A percentile compares a stretch with the other conserved stretches of the same genome.
Evolutionary conservation across 2,888 invertebrate species (phyloP).

Genomic region (Phlogophora meticulosa): DNA sequence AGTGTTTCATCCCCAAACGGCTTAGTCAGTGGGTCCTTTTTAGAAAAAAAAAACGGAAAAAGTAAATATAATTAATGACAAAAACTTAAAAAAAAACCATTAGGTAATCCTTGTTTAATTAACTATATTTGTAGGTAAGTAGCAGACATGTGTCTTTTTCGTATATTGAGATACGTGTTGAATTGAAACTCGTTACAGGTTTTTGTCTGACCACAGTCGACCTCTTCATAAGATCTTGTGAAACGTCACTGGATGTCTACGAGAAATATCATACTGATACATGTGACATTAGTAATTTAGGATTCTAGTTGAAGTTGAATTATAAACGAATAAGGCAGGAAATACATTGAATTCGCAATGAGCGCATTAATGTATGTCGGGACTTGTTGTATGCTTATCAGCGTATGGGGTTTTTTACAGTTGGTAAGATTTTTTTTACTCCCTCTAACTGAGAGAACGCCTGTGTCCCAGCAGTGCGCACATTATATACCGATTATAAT

Average conservation of each 20-base stretch:
- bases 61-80: too few relatives aligned
- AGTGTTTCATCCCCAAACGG: too few relatives aligned
- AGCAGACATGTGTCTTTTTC: too few relatives aligned
- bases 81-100: too few relatives aligned
- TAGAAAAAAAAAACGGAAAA: too few relatives aligned
- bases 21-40: too few relatives aligned
- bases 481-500: too few relatives aligned
- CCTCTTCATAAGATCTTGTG: slow-evolving; percentile 1
- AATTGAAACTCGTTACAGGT: not conserved
- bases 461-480: not conserved
- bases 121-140: too few relatives aligned
- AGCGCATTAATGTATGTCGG: slow-evolving; percentile 68
- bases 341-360: slow-evolving; percentile 65
- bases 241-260: slow-evolving; percentile 6
- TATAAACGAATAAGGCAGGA: not conserved
- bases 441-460: not conserved
- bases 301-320: not conserved
- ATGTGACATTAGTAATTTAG: slow-evolving; percentile 5
- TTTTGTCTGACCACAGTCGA: not conserved
- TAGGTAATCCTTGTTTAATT: too few relatives aligned
- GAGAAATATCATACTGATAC: not conserved
- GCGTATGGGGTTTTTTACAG: slow-evolving; percentile 81
- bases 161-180: too few relatives aligned
- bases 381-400: slow-evolving; percentile 74
- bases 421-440: slow-evolving; percentile 70